phyloP scores from a whole-genome alignment of 2,888 invertebrate species.

The Drosophila tripunctata region DNA sequence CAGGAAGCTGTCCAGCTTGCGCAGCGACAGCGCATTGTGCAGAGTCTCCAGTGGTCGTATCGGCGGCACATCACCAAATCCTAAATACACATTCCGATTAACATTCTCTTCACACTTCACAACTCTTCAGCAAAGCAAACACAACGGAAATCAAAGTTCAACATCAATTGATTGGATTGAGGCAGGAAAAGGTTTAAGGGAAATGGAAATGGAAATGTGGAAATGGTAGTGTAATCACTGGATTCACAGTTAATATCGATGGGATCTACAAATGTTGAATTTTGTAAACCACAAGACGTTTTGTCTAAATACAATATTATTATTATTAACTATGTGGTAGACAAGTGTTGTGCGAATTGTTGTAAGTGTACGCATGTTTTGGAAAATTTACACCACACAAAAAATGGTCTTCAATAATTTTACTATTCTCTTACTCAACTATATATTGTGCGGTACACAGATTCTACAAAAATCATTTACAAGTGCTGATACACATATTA shows the following conservation, averaged over 20 bases:
- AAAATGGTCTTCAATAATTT: neutral
- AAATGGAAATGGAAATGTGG: neutral
- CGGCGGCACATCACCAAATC: conserved; percentile 96
- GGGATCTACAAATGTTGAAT: neutral
- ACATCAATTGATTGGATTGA: neutral
- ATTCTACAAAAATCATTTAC: neutral
- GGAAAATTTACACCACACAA: neutral
- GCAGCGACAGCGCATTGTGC: conserved; percentile 97
- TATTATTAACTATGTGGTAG: neutral
- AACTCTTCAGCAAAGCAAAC: neutral
- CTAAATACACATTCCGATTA: conserved; percentile 78
- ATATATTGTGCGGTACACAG: neutral
- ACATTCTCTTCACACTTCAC: neutral
- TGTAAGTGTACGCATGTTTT: neutral
- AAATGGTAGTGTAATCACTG: neutral
- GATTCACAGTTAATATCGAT: neutral
- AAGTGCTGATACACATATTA: neutral
- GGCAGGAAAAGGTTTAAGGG: neutral
- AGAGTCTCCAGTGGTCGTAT: conserved; percentile 98
- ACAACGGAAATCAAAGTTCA: neutral
- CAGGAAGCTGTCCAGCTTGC: conserved; percentile 95
- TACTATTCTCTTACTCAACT: neutral
- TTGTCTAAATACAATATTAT: neutral
- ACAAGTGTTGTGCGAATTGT: neutral
- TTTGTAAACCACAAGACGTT: neutral